Evolutionary conservation across 2,113 vertebrate species (phyloP), one percentile per base, ranked within the genome.

Genomic region (Platysternon megacephalum): DNA sequence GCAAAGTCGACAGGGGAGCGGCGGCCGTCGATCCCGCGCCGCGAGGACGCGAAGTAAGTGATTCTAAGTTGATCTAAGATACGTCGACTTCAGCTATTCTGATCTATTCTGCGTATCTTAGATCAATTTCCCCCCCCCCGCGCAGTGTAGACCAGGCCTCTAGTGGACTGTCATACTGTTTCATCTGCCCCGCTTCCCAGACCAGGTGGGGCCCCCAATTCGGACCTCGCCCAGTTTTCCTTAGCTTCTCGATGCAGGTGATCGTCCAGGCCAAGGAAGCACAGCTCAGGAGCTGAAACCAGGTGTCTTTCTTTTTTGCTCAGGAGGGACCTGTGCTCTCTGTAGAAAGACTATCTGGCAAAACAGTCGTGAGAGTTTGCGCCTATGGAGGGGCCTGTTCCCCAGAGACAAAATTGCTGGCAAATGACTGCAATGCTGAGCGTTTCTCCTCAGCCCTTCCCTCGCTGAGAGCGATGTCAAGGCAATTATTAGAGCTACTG

Each of bases 401-500:
- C 96, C 89, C 3, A 52, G 76, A 65, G 90, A 96, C 91, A 93
- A 88, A 96, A 96, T 93, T 93, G 56, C 96, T 96, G 95, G 97
- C 96, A 95, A 97, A 61, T 79, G 90, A 86, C 86, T 96, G 84
- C 84, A 93, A 88, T 85, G 16, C 13, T 80, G 93, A 96, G 79
- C 13, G 89, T 86, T 96, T 93, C 95, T 94, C 79, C 78, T 19
- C 95, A 17, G 94, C 95, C 95, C 95, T 96, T 91, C 95, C 96
- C 94, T 96, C 1, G 96, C 97, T 97, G 91, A 94, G 72, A 97
- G 96, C 96, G 42, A 97, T 90, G 8, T 39, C 84, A 89, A 92
- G 89, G 95, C 95, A 96, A 97, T 97, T 94, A 96, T 97, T 96
- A 94, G 86, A 95, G 91, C 91, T 83, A 3, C 93, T 95, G 92